Percentiles rank a stretch among this genome's conserved stretches.
phyloP scores from a whole-genome alignment of 2,888 invertebrate genomes.

The Drosophila borborema region DNA sequence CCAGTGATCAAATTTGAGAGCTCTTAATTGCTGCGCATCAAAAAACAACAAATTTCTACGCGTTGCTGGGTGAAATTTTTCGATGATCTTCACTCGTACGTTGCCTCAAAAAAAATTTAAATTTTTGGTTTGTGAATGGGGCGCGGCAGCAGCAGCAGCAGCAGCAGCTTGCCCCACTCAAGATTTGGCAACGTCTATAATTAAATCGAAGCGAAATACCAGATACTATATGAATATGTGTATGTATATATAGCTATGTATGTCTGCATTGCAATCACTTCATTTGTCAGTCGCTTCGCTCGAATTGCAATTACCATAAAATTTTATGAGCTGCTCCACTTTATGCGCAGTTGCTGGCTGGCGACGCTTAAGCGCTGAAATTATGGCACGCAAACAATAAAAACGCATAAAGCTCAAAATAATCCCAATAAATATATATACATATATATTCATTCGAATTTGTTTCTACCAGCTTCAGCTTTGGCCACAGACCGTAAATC shows the following conservation, averaged over 20 bases:
- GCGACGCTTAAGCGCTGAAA: slow-evolving; percentile 71
- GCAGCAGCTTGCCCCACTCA: slow-evolving; percentile 35
- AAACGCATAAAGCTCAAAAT: slow-evolving; percentile 73
- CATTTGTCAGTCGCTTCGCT: slow-evolving; percentile 73
- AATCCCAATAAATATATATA: slow-evolving; percentile 58
- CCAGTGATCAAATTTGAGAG: slow-evolving; percentile 50
- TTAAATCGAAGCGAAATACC: slow-evolving; percentile 67
- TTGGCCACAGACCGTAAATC: slow-evolving; percentile 61
- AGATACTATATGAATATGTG: background rate
- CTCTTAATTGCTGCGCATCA: slow-evolving; percentile 55
- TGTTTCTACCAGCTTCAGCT: slow-evolving; percentile 1
- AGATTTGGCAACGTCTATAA: slow-evolving; percentile 63
- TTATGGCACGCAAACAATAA: slow-evolving; percentile 77
- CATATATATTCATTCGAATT: slow-evolving; percentile 5
- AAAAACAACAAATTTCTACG: slow-evolving; percentile 40
- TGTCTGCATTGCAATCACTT: slow-evolving; percentile 53
- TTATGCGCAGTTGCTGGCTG: slow-evolving; percentile 56
- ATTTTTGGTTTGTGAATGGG: slow-evolving; percentile 47
- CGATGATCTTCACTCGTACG: slow-evolving; percentile 24
- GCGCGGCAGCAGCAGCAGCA: slow-evolving; percentile 51
- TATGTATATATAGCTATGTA: background rate
- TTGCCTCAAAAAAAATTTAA: slow-evolving; percentile 31
- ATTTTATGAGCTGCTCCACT: slow-evolving; percentile 78
- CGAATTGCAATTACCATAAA: slow-evolving; percentile 80
- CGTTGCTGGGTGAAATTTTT: slow-evolving; percentile 49